Evolutionary conservation across 1,140 invertebrate species (phyloP).

Genomic region (Heliconius nattereri): DNA sequence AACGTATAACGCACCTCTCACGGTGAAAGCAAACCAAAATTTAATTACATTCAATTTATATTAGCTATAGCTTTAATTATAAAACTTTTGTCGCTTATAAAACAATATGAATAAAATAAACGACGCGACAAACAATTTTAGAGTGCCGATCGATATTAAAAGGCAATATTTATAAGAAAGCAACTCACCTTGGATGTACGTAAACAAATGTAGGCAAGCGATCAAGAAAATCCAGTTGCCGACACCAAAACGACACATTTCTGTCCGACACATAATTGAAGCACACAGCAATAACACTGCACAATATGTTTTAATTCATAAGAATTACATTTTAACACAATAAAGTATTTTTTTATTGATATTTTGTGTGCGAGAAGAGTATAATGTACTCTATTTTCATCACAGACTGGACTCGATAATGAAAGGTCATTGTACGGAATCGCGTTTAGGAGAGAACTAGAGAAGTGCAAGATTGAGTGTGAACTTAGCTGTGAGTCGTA

Average conservation of each 20-base stretch:
- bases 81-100: not conserved
- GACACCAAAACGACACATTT: slow-evolving; percentile 70
- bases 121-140: slow-evolving; percentile 1
- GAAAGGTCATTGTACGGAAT: slow-evolving; percentile 76
- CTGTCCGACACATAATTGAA: slow-evolving; percentile 75
- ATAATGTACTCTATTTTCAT: slow-evolving; percentile 65
- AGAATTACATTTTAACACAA: slow-evolving; percentile 77
- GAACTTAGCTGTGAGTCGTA: not conserved
- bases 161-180: slow-evolving; percentile 71
- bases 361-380: not conserved
- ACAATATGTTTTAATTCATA: slow-evolving; percentile 78
- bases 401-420: slow-evolving; percentile 65
- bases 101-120: not conserved
- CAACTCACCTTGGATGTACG: slow-evolving; percentile 77
- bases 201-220: slow-evolving; percentile 76
- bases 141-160: slow-evolving; percentile 65
- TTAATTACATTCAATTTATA: slow-evolving; percentile 6
- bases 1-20: slow-evolving; percentile 38
- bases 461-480: slow-evolving; percentile 42
- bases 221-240: slow-evolving; percentile 79
- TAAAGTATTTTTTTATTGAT: slow-evolving; percentile 41
- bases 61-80: not conserved
- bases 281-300: slow-evolving; percentile 66
- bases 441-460: slow-evolving; percentile 49
- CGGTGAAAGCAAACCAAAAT: slow-evolving; percentile 19